Base-by-base conservation (phyloP, 2,113 vertebrate species). In the Heterocephalus glaber region DNA sequence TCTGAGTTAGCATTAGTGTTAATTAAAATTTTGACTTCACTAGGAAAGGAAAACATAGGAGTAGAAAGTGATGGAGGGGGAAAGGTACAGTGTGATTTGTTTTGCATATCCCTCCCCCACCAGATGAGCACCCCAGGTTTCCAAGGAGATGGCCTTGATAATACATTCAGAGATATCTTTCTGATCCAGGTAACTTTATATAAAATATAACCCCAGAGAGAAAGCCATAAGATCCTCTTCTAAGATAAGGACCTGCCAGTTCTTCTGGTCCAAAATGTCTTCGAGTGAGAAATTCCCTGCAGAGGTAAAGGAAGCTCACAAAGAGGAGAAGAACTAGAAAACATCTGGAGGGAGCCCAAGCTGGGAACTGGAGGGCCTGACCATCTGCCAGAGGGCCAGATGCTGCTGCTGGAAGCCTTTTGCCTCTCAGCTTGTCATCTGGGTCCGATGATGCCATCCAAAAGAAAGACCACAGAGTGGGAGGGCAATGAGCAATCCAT, bases 351-450 rank as follows among this genome's bases (percentile, higher is more conserved):
- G n/a, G 81, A 97, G 63, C 87, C 89, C 94, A 94, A 89, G 80
- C 91, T 0, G 74, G 89, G 90, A 96, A 89, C 76, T 47, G 1
- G 49, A 97, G 74, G 94, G 68, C 91, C 94, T 97, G 97, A 96
- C 92, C 54, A 92, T 97, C 97, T 97, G 97, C 97, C 96, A 96
- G 93, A 92, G 60, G 92, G 86, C 90, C 96, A 97, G 90, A 0
- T 97, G 96, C 91, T 98, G 72, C 95, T 98, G 84, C 92, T 97
- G 96, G 94, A 97, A 96, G 90, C 93, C 95, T 79, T 91, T 65
- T 86, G 38, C 96, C 97, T 97, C 93, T 89, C 56, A 41, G 95
- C 93, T 97, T 61, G 96, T 88, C 79, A 96, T 95, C 96, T 97
- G 95, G 97, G 97, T 95, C 93, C 7, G 90, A 96, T 66, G 95